Conservation (phyloP, 1,140 invertebrate species). For the Sinonovacula constricta region DNA sequence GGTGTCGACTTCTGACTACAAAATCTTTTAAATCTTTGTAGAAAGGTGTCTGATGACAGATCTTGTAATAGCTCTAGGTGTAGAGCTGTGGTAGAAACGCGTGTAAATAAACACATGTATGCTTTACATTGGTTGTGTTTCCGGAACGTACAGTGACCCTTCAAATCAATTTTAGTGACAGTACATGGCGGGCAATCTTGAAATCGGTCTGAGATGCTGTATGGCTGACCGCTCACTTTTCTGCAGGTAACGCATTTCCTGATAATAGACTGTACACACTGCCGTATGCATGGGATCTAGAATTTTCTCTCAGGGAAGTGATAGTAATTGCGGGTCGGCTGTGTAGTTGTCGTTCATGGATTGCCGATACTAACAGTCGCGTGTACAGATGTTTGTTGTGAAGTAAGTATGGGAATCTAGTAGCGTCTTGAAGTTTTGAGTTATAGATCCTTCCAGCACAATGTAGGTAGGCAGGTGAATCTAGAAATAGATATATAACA, state of each 20-base stretch:
- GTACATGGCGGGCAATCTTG: constrained; percentile 1
- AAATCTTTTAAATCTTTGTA: no score
- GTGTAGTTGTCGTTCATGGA: neutral
- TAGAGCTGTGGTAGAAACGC: neutral
- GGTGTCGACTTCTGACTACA: no score
- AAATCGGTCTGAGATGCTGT: neutral
- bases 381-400: neutral
- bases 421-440: neutral
- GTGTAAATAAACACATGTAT: neutral
- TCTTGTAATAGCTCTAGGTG: neutral
- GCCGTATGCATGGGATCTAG: neutral
- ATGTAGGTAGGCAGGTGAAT: no score
- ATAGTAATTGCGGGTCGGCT: neutral
- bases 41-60: no score
- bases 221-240: neutral
- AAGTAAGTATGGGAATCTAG: constrained; percentile 4
- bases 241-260: neutral
- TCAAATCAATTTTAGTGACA: constrained; percentile 6
- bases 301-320: neutral
- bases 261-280: neutral
- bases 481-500: no score
- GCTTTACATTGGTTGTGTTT: neutral
- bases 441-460: no score
- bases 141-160: neutral
- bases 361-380: neutral